Evolutionary conservation across 1,140 invertebrate genomes (phyloP).

Genomic region (Linepithema humile): DNA sequence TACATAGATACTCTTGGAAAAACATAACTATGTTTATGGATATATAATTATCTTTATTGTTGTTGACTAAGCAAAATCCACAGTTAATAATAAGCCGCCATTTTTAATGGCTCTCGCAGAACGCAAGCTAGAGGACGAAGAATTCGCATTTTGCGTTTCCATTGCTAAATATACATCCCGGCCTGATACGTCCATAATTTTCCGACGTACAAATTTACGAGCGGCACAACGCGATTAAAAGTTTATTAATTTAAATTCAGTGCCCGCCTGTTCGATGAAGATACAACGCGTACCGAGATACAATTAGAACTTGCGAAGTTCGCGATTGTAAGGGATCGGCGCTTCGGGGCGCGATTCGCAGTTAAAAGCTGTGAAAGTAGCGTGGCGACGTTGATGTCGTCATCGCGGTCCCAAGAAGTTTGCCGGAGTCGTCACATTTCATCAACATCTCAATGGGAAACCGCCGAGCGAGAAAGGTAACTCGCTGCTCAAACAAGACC

Average conservation of each 20-base stretch:
- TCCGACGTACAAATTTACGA: conserved; percentile 33
- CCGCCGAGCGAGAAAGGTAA: conserved; percentile 37
- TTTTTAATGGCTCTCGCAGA: no score
- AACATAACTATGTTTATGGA: no score
- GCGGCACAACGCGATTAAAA: conserved; percentile 36
- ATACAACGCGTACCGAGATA: conserved; percentile 26
- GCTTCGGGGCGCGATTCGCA: neutral
- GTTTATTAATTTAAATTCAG: conserved; percentile 50
- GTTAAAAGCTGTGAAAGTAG: conserved; percentile 50
- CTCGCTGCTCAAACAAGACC: conserved; percentile 60
- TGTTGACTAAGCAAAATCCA: no score
- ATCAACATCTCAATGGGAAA: conserved; percentile 47
- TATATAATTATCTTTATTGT: no score
- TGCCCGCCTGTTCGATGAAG: neutral
- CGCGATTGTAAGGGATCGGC: conserved; percentile 33
- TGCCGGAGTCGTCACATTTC: conserved; percentile 58
- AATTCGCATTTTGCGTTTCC: conserved; percentile 24
- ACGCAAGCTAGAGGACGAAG: neutral
- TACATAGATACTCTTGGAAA: no score
- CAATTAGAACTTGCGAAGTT: conserved; percentile 55
- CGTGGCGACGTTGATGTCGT: conserved; percentile 15
- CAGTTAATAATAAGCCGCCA: no score
- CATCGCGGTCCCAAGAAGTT: conserved; percentile 41
- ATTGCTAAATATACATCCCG: no score
- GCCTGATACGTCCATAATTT: conserved; percentile 47